Base-by-base conservation (phyloP, 2,113 vertebrate species). In the Galeopterus variegatus region DNA sequence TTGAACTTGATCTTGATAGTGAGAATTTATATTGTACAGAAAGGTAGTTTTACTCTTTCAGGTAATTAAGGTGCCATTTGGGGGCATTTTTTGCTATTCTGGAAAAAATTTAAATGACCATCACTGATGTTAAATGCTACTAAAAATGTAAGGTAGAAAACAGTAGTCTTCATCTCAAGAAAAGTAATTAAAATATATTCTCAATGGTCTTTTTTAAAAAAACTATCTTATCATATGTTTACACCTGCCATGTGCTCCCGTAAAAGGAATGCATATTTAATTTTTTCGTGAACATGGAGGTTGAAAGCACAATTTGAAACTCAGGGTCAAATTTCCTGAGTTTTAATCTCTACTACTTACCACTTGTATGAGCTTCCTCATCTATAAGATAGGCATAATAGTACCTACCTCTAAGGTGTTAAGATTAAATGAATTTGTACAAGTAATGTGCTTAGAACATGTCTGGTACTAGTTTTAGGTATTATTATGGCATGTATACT, bases 1-100 rank as follows among this genome's bases (percentile, higher is more conserved):
- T 50, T 88, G 64, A 96, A 82, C 7, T 88, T 93, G 54, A 65
- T 90, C 56, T 93, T 86, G 73, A 14, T 94, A 45, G 67, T 89
- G 50, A 79, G 80, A 69, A 26, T 90, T 94, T 73, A 58, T 77
- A 23, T 97, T 77, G 90, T 87, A 41, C 26, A 88, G 60, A 84
- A 18, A 77, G 2, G 2, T 41, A 12, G 21, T 75, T 92, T 89
- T 87, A 90, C n/a, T 26, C 17, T 45, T 83, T 83, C 8, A 48
- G 13, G 41, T 77, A 86, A 82, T 90, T 90, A 86, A 23, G 21
- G 33, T 97, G 4, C 33, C 17, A 26, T 79, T 89, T 92, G 72
- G 87, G 28, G 41, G 8, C 48, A 48, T 90, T 90, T 75, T 45
- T 92, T 31, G 65, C 33, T 90, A 11, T 84, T 13, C 33, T 85